Base-by-base conservation (phyloP, 1,140 invertebrate genomes). In the Cyrtorhinus lividipennis region DNA sequence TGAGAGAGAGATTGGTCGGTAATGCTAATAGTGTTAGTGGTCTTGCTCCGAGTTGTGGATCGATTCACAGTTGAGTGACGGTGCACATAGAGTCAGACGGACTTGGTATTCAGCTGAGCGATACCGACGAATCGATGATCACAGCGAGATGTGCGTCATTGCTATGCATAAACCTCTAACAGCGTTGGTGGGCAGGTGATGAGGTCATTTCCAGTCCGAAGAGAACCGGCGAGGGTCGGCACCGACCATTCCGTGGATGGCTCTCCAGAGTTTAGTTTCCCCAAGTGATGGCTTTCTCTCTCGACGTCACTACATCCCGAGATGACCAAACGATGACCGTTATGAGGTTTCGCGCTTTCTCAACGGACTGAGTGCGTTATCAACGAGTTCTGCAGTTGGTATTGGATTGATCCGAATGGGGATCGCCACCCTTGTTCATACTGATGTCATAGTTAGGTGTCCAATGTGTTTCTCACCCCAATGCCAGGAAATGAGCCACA, bases 141-240 rank as follows among this genome's bases (percentile, higher is more conserved):
- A 53, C 48, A 20, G 8, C 20, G 48, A 53, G 48, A 53, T 53
- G 48, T 53, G 48, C 48, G 20, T 53, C 48, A 53, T 53, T 53
- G 48, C 48, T 53, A 53, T 53, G 48, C 48, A 53, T 53, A 53
- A 53, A 53, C 48, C 48, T 8, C 10, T 53, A 53, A 53, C 48
- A 5, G 10, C 20, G 48, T 53, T 53, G n/a, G 48, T 22, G 48
- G 20, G 10, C 12, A 13, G 48, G 48, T 53, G 48, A 53, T 53
- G 48, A 53, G 48, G 48, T 22, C 48, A 53, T 53, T 53, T 20
- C 48, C 48, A 53, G 48, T 53, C 48, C 48, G 48, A 53, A 20
- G 48, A 53, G 48, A 53, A 10, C 10, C 10, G 12, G 8, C 48
- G 5, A 53, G 10, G 5, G 5, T 22, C 48, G 12, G 10, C 20